These are phyloP conservation scores for Ctena decussata DNA, from an alignment of 2,888 invertebrate genomes.

Conservation along the genomic window DNA sequence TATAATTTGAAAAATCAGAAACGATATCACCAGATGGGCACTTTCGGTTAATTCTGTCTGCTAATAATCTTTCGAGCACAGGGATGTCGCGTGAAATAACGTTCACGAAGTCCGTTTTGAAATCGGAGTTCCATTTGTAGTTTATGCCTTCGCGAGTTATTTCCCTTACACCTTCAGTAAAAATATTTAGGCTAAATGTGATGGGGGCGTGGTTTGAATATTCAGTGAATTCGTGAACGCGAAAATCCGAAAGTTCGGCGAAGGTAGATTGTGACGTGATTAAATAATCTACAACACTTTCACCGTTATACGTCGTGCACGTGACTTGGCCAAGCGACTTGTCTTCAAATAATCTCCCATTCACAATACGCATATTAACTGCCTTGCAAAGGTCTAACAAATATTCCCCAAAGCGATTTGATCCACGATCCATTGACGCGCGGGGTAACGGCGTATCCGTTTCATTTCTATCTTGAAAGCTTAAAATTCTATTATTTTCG, in stretches of 20 bases:
- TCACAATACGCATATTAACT: slow-evolving; percentile 18
- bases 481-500: background rate
- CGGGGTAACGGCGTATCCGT: slow-evolving; percentile 6
- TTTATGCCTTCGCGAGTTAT: background rate
- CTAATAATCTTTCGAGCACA: background rate
- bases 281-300: slow-evolving; percentile 22
- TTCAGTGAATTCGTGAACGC: slow-evolving; percentile 10
- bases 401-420: slow-evolving; percentile 24
- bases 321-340: background rate
- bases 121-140: background rate
- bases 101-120: background rate
- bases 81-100: background rate
- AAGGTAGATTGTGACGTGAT: background rate
- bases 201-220: slow-evolving; percentile 15
- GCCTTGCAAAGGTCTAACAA: slow-evolving; percentile 18
- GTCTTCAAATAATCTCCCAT: background rate
- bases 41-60: background rate
- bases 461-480: background rate
- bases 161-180: background rate
- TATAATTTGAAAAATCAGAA: background rate
- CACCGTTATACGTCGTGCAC: slow-evolving; percentile 19
- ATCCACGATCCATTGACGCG: background rate
- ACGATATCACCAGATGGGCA: slow-evolving; percentile 1
- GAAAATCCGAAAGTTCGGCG: background rate
- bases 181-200: background rate